These are phyloP conservation scores for Oryzias javanicus DNA, from an alignment of 2,113 vertebrate genomes.

Conservation along the genomic window DNA sequence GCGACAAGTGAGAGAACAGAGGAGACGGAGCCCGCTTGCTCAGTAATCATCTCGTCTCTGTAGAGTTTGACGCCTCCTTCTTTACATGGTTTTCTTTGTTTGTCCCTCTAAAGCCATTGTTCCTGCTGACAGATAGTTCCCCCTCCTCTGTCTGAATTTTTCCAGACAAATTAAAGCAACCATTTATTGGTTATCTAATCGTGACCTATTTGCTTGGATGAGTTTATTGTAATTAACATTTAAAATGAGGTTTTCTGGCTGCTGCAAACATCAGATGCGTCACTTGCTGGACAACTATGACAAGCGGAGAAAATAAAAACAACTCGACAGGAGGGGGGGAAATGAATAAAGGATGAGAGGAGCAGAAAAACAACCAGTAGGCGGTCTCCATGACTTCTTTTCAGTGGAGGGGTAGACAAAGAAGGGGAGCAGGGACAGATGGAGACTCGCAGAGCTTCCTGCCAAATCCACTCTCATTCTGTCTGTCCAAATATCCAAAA, in stretches of 20 bases:
- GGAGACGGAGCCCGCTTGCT: constrained; percentile 13
- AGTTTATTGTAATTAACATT: constrained; percentile 62
- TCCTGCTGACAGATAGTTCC: constrained; percentile 16
- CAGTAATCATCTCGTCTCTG: constrained; percentile 10
- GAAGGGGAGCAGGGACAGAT: constrained; percentile 54
- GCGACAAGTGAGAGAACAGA: not conserved
- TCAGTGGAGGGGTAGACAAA: constrained; percentile 37
- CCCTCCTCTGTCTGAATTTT: constrained; percentile 25
- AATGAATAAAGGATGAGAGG: constrained; percentile 2
- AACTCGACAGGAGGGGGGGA: constrained; percentile 7
- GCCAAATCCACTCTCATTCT: constrained; percentile 51
- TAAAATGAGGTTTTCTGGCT: constrained; percentile 41
- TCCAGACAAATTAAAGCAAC: constrained; percentile 43
- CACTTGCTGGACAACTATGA: constrained; percentile 22
- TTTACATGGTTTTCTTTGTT: not conserved
- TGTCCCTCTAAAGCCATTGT: constrained; percentile 21
- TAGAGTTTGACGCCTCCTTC: not conserved
- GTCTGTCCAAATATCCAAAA: constrained; percentile 49
- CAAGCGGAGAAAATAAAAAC: constrained; percentile 3
- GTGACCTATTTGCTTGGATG: constrained; percentile 53
- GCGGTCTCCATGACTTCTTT: constrained; percentile 29
- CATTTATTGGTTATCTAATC: constrained; percentile 55
- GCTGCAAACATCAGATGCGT: constrained; percentile 53
- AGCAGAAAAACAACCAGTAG: constrained; percentile 37
- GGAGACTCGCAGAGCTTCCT: constrained; percentile 44